Conservation (phyloP, 2,113 vertebrate species). For the Heterotilapia buettikoferi region DNA sequence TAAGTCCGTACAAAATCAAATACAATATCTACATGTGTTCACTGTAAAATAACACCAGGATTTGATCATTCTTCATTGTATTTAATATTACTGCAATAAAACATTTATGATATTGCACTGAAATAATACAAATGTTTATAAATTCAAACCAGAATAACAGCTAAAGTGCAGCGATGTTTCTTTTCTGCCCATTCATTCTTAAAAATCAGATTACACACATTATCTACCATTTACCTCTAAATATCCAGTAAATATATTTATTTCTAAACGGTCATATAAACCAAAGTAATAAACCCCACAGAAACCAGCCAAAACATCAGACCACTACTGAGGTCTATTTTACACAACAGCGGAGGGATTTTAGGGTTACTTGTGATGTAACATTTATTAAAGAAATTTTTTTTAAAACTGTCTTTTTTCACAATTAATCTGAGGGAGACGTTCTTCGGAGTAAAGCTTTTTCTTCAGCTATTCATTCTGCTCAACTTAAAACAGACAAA, state of each 20-base stretch:
- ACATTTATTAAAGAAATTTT: background rate
- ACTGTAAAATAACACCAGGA: background rate
- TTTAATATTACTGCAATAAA: background rate
- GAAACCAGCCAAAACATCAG: background rate
- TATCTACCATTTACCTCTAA: background rate
- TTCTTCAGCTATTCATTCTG: background rate
- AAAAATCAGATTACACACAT: background rate
- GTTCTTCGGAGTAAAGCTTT: background rate
- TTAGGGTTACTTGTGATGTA: background rate
- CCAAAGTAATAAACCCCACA: background rate
- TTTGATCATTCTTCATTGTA: background rate
- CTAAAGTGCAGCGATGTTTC: background rate
- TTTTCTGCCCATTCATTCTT: background rate
- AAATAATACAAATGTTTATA: background rate
- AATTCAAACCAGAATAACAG: background rate
- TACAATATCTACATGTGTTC: background rate
- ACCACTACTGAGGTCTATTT: background rate
- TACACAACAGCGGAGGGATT: background rate
- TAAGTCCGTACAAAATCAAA: background rate
- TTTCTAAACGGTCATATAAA: background rate
- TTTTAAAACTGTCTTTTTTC: background rate
- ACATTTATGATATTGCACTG: background rate
- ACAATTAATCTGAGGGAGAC: background rate
- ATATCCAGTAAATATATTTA: background rate
- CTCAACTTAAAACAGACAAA: background rate